A percentile compares a stretch with the other conserved stretches of the same genome.
Evolutionary conservation across 2,888 invertebrate species (phyloP).

Genomic region (Hedya salicella): DNA sequence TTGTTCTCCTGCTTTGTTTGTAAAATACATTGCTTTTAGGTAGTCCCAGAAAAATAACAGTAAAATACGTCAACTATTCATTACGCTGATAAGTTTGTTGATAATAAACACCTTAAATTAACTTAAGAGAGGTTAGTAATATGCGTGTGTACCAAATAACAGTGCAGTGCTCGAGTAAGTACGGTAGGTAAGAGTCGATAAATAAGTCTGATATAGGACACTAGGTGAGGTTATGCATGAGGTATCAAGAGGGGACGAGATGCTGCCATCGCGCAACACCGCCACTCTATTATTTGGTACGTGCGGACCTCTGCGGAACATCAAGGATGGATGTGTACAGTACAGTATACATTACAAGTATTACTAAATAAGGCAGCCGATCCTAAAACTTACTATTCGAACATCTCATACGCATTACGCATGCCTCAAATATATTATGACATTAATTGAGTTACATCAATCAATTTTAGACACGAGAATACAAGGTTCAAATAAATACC

Average conservation of each 20-base stretch:
- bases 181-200: constrained; percentile 64
- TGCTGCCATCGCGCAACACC: constrained; percentile 52
- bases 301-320: constrained; percentile 55
- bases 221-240: constrained; percentile 79
- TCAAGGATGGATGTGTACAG: constrained; percentile 66
- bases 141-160: constrained; percentile 81
- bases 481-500: constrained; percentile 79
- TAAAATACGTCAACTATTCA: constrained; percentile 80
- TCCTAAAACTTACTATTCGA: constrained; percentile 68
- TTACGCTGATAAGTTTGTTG: constrained; percentile 77
- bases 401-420: constrained; percentile 67
- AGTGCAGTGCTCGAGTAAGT: constrained; percentile 81
- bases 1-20: constrained; percentile 85
- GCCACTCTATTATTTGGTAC: constrained; percentile 82
- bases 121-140: constrained; percentile 71
- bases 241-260: constrained; percentile 71
- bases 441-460: constrained; percentile 61
- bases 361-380: constrained; percentile 77
- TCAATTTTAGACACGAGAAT: constrained; percentile 65
- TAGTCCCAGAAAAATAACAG: constrained; percentile 83
- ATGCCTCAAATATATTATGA: constrained; percentile 66
- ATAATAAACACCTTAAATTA: constrained; percentile 73
- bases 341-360: constrained; percentile 65
- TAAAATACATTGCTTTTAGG: constrained; percentile 84
- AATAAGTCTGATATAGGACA: constrained; percentile 66